Evolutionary conservation across 2,113 vertebrate species (phyloP), one percentile per base, ranked within the genome.

Genomic region (Benitochromis conjunctus): DNA sequence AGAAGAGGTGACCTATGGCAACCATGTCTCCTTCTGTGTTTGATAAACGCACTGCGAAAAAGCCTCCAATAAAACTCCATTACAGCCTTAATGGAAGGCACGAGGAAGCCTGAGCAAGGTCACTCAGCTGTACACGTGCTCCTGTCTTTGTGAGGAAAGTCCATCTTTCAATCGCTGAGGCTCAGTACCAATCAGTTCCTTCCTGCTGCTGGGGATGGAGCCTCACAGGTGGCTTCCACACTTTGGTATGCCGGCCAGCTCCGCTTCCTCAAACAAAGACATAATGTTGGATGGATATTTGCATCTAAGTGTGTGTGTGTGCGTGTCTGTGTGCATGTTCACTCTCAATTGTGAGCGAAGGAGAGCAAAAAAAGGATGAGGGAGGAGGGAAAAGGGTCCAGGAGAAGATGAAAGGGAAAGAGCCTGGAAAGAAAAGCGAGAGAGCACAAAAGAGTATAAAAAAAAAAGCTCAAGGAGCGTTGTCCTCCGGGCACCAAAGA

Each of bases 401-500:
- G 57, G 24, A 89, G 86, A 83, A 88, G 89, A 92, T 90, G 85
- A 89, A 91, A 90, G 87, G 82, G 74, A 80, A 76, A 18, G 6
- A 80, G 71, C 51, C 60, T 57, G 57, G 41, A 82, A 84, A 89
- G 80, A 81, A 84, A 89, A 89, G 83, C 24, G 24, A 9, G 82
- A 79, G 36, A 60, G 41, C 83, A 88, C 85, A 90, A 86, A 89
- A 58, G 82, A 88, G 18, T 41, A 58, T n/a, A 91, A 85, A 90
- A 64, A 83, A 91, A 41, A 57, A 81, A 24, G 69, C 62, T 74
- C 13, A 21, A 16, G 1, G 19, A 82, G 86, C 58, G 78, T 21
- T 80, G 51, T 89, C 84, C 92, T 92, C 88, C n/a, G n/a, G 92
- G 87, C 83, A 91, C 79, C 41, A 46, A 80, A 87, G 64, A 87